phyloP scores from a whole-genome alignment of 2,888 invertebrate genomes.

The Tetranychus piercei region DNA sequence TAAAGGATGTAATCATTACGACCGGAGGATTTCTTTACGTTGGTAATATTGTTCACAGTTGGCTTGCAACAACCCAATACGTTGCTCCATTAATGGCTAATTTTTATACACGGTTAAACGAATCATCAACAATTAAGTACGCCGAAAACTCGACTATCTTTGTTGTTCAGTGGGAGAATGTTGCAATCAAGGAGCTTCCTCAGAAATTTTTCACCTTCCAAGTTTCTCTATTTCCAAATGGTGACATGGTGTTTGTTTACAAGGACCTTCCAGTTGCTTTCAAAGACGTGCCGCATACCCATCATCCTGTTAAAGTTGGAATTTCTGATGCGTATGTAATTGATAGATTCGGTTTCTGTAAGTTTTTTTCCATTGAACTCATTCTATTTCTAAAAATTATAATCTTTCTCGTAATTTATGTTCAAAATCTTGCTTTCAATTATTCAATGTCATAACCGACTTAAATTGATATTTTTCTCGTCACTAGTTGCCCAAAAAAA shows the following conservation, averaged over 20 bases:
- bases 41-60: slow-evolving; percentile 85
- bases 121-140: slow-evolving; percentile 60
- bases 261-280: slow-evolving; percentile 54
- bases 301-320: slow-evolving; percentile 93
- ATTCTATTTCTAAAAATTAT: no score
- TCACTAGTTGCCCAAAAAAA: no score
- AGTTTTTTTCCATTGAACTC: slow-evolving; percentile 36
- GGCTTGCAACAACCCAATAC: slow-evolving; percentile 97
- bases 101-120: slow-evolving; percentile 70
- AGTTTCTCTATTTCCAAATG: slow-evolving; percentile 60
- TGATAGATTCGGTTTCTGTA: slow-evolving; percentile 63
- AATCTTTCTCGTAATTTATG: background rate
- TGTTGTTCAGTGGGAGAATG: slow-evolving; percentile 84
- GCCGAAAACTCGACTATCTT: slow-evolving; percentile 72
- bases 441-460: no score
- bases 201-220: slow-evolving; percentile 45
- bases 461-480: no score
- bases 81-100: slow-evolving; percentile 98
- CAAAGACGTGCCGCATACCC: slow-evolving; percentile 53
- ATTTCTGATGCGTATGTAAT: slow-evolving; percentile 92
- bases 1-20: slow-evolving; percentile 78
- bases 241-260: slow-evolving; percentile 82
- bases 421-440: no score
- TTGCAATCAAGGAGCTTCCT: slow-evolving; percentile 51
- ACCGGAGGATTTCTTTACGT: slow-evolving; percentile 94